Evolutionary conservation across 1,140 invertebrate genomes (phyloP).

Genomic region (Sycobia sp.): DNA sequence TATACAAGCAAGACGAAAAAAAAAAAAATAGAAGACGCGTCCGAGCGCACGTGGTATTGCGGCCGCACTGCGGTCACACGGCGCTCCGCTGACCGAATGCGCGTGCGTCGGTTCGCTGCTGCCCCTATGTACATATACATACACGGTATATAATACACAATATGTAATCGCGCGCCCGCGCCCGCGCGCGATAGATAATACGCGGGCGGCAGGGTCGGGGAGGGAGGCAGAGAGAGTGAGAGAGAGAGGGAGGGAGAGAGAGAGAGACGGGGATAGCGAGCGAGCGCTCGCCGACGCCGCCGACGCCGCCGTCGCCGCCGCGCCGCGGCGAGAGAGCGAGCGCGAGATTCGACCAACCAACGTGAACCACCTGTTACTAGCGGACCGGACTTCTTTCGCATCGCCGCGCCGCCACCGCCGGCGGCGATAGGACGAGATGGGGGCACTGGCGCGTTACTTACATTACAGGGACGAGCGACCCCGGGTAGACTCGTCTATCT

Average conservation of each 20-base stretch:
- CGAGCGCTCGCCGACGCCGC: background rate
- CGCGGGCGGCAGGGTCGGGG: background rate
- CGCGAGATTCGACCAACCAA: slow-evolving; percentile 45
- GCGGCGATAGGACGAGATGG: no score
- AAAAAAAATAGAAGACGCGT: no score
- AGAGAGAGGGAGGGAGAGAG: background rate
- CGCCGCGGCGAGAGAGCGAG: background rate
- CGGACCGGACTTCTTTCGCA: slow-evolving; percentile 31
- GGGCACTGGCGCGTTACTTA: no score
- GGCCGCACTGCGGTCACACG: slow-evolving; percentile 14
- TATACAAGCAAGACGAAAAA: no score
- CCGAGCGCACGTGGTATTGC: slow-evolving; percentile 33
- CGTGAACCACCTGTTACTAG: slow-evolving; percentile 53
- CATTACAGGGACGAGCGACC: no score
- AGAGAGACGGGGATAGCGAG: background rate
- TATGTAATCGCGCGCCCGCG: background rate
- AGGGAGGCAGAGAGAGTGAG: background rate
- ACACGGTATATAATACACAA: no score
- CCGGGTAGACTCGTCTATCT: no score
- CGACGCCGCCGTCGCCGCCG: background rate
- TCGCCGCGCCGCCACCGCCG: no score
- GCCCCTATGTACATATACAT: no score
- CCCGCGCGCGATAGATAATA: no score
- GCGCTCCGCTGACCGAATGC: background rate
- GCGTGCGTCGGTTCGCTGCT: no score